phyloP scores from a whole-genome alignment of 1,140 invertebrate species.

The Holcopasites calliopsidis region DNA sequence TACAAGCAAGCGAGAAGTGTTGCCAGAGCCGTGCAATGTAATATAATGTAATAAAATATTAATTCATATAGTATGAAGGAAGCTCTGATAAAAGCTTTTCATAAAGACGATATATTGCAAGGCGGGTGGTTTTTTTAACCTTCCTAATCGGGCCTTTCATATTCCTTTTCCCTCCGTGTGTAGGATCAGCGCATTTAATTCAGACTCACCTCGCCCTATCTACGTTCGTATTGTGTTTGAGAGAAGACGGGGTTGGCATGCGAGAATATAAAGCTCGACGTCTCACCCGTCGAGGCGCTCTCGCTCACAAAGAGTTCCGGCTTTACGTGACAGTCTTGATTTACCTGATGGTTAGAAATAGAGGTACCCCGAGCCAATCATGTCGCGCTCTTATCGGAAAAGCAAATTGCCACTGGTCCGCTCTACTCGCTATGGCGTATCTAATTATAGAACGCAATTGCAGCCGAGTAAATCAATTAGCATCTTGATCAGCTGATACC shows the following conservation, averaged over 20 bases:
- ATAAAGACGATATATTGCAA: constrained; percentile 15
- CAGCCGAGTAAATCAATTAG: constrained; percentile 52
- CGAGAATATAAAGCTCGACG: constrained; percentile 44
- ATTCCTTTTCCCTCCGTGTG: constrained; percentile 37
- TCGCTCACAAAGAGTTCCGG: constrained; percentile 41
- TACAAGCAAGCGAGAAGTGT: neutral
- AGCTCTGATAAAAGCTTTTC: constrained; percentile 1
- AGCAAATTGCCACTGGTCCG: constrained; percentile 47
- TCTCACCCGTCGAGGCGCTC: neutral
- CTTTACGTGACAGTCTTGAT: constrained; percentile 52
- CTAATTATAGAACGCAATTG: constrained; percentile 60
- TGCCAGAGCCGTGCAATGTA: too few relatives aligned
- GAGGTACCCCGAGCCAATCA: constrained; percentile 47
- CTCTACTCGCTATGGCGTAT: constrained; percentile 17
- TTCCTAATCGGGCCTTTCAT: constrained; percentile 36
- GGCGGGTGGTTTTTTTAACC: neutral
- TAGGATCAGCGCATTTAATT: constrained; percentile 49
- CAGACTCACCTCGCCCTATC: constrained; percentile 3
- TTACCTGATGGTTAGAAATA: constrained; percentile 48
- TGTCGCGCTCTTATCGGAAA: constrained; percentile 46
- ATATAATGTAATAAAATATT: too few relatives aligned
- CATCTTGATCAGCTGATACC: constrained; percentile 20
- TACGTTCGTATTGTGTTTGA: constrained; percentile 6
- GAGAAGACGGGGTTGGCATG: constrained; percentile 18
- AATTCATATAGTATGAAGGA: neutral